Evolutionary conservation across 2,888 invertebrate species (phyloP), one percentile per base, ranked within the genome.

Genomic region (Thymelicus lineola): DNA sequence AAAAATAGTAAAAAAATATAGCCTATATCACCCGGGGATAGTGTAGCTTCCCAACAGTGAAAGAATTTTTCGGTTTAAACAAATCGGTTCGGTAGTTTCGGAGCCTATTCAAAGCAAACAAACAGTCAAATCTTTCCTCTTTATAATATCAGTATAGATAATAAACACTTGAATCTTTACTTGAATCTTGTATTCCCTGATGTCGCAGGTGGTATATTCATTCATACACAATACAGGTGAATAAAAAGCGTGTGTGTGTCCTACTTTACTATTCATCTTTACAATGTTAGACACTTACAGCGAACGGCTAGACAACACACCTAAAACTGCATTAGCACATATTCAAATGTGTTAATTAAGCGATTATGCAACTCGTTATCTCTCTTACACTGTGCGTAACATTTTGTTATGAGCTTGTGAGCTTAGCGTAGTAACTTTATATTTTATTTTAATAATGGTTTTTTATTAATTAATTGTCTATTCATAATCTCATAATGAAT

Each of bases 331-430:
- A 53, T 20, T 45, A 55, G 55, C 64, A 55, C 64, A 65, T 65
- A 65, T 65, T 65, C 55, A 65, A 65, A 57, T 65, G 45, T 57
- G 28, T 57, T 65, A 65, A 65, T 65, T 65, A 57, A 35, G 57
- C 28, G 10, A 14, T 65, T 65, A 65, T 57, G 65, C 55, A 65
- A 65, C 35, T 57, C 14, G 57, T 65, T 57, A 65, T 15, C 55
- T 46, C 6, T 63, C 7, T 17, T 15, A 36, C 53, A 28, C 17
- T 48, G 28, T 15, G 58, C 58, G 58, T 53, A 35, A 36, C 48
- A 50, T 62, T 50, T 28, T 48, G 9, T 46, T 62, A 10, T 62
- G 53, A 20, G 20, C 20, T 20, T 53, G 17, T 53, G 53, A 35
- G 62, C 15, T 62, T 35, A 35, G 35, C 46, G 17, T 48, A 55